These are phyloP conservation scores for Andrena haemorrhoa DNA, from an alignment of 2,888 invertebrate species.

Conservation along the genomic window DNA sequence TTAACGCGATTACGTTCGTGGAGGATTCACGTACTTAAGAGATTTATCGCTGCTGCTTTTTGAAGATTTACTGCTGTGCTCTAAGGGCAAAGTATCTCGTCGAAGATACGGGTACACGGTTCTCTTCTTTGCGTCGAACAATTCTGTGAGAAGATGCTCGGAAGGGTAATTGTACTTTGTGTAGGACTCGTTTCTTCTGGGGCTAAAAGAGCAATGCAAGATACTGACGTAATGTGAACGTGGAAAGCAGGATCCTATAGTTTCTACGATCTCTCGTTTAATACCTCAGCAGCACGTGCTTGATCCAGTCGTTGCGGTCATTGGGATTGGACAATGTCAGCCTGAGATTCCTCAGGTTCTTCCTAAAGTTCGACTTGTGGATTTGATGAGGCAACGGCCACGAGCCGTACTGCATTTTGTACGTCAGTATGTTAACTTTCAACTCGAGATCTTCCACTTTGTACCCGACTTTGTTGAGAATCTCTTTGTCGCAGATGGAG, in stretches of 20 bases:
- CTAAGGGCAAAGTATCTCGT: constrained; percentile 44
- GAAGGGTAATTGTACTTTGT: constrained; percentile 55
- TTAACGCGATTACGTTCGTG: too few relatives aligned
- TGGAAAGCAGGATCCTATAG: background rate
- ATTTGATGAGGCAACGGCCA: constrained; percentile 78
- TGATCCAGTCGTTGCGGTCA: constrained; percentile 75
- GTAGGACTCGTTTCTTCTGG: constrained; percentile 53
- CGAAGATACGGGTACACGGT: constrained; percentile 25
- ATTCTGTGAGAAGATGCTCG: constrained; percentile 59
- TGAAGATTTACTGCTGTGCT: constrained; percentile 63
- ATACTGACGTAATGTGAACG: background rate
- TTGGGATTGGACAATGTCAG: constrained; percentile 71
- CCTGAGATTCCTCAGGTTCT: constrained; percentile 64
- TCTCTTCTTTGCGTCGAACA: constrained; percentile 66
- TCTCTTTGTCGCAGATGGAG: constrained; percentile 61
- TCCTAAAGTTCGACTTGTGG: constrained; percentile 60
- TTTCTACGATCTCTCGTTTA: background rate
- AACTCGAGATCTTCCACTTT: constrained; percentile 80
- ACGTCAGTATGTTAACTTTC: constrained; percentile 79
- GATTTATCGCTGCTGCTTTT: constrained; percentile 64
- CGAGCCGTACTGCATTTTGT: constrained; percentile 80
- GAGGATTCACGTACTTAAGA: constrained; percentile 33
- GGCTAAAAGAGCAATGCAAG: constrained; percentile 42
- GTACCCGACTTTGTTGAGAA: constrained; percentile 72
- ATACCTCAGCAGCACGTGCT: constrained; percentile 74